Evolutionary conservation across 2,888 invertebrate genomes (phyloP).

Genomic region (Parapristionchus giblindavisi): DNA sequence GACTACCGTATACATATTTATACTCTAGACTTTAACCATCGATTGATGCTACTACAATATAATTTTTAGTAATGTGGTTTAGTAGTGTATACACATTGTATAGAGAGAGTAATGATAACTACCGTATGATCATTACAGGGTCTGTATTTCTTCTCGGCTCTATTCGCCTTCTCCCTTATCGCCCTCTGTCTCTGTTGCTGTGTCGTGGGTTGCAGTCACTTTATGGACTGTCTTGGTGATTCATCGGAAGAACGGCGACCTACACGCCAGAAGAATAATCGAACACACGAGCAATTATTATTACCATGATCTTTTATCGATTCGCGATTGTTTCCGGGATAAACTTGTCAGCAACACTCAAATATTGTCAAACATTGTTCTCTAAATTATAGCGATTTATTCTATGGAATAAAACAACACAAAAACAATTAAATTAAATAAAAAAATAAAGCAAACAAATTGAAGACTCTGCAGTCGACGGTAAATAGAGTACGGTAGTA

Average conservation of each 20-base stretch:
- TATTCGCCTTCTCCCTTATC: conserved; percentile 41
- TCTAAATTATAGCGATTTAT: too few relatives aligned
- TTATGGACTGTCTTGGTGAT: conserved; percentile 38
- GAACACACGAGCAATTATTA: background rate
- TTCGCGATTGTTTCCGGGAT: background rate
- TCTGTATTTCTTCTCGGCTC: conserved; percentile 44
- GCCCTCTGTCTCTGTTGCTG: conserved; percentile 41
- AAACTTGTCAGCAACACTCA: too few relatives aligned
- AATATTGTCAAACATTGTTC: too few relatives aligned
- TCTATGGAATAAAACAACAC: background rate
- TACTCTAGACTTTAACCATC: too few relatives aligned
- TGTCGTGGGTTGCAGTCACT: conserved; percentile 44
- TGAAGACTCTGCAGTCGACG: background rate
- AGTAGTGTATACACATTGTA: too few relatives aligned
- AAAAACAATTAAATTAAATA: too few relatives aligned
- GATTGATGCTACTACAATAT: too few relatives aligned
- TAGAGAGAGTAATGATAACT: too few relatives aligned
- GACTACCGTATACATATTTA: too few relatives aligned
- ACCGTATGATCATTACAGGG: conserved; percentile 38
- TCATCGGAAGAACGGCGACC: conserved; percentile 8
- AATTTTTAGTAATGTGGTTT: background rate
- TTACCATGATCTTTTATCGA: background rate
- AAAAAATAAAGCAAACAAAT: background rate
- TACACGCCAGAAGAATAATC: conserved; percentile 7
- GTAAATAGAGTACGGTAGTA: background rate